phyloP scores from a whole-genome alignment of 1,140 invertebrate genomes.

The Oryctes rhinoceros region DNA sequence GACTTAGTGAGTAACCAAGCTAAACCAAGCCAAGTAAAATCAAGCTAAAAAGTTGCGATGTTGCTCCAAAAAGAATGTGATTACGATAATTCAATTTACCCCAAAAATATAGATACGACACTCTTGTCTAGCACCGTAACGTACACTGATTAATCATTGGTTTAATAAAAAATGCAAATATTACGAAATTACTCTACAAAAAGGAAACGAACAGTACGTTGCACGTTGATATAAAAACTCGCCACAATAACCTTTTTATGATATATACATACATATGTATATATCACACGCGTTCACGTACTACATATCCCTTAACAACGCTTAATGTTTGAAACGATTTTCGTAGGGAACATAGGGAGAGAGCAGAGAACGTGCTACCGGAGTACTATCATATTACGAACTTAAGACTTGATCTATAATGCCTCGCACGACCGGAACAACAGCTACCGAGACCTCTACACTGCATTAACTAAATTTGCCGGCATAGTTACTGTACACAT shows the following conservation, averaged over 20 bases:
- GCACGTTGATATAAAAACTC: neutral
- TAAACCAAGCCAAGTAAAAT: no score
- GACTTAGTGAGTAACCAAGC: no score
- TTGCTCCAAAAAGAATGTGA: no score
- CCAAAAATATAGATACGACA: no score
- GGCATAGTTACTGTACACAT: neutral
- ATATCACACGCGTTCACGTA: constrained; percentile 13
- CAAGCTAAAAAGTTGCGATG: no score
- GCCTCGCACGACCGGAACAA: constrained; percentile 4
- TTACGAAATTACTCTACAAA: no score
- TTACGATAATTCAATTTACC: no score
- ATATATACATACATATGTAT: neutral
- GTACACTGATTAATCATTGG: no score
- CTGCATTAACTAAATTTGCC: constrained; percentile 17
- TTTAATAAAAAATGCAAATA: no score
- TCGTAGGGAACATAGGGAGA: neutral
- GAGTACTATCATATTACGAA: constrained; percentile 15
- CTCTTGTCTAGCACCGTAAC: no score
- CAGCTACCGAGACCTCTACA: neutral
- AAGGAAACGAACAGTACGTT: neutral
- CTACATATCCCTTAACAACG: constrained; percentile 2
- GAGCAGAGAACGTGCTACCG: neutral
- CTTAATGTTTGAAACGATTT: neutral
- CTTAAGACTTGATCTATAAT: constrained; percentile 23
- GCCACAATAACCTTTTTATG: neutral